Percentiles rank a stretch among this genome's conserved stretches.
Evolutionary conservation across 2,113 vertebrate genomes (phyloP).

Genomic region (Elephantulus edwardii): DNA sequence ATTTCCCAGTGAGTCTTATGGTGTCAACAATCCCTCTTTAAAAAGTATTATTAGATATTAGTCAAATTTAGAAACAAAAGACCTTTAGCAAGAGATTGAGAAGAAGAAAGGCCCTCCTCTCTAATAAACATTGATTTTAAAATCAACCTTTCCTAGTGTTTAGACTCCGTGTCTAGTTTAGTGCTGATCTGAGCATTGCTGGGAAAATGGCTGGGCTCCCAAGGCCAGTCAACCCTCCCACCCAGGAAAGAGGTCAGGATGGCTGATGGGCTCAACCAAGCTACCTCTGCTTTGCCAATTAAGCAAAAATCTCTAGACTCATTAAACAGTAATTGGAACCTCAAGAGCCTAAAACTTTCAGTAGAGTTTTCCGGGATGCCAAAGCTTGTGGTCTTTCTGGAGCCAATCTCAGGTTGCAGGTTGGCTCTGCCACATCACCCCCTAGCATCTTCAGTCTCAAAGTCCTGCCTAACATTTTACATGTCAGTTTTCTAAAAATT

Average conservation of each 20-base stretch:
- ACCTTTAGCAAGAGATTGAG: neutral
- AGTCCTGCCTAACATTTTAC: neutral
- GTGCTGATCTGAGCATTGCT: neutral
- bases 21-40: neutral
- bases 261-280: neutral
- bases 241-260: neutral
- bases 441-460: neutral
- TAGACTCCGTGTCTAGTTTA: neutral
- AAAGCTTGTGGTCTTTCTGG: neutral
- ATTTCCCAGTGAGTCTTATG: neutral
- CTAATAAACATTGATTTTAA: constrained; percentile 49
- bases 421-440: neutral
- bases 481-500: neutral
- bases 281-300: neutral
- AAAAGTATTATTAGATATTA: neutral
- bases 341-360: neutral
- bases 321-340: neutral
- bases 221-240: neutral
- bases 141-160: neutral
- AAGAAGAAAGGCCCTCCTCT: neutral
- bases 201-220: neutral
- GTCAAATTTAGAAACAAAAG: neutral
- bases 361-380: neutral
- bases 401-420: neutral
- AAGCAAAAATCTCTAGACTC: neutral